Base-by-base conservation (phyloP, 2,888 invertebrate genomes). In the Sphinx pinastri region DNA sequence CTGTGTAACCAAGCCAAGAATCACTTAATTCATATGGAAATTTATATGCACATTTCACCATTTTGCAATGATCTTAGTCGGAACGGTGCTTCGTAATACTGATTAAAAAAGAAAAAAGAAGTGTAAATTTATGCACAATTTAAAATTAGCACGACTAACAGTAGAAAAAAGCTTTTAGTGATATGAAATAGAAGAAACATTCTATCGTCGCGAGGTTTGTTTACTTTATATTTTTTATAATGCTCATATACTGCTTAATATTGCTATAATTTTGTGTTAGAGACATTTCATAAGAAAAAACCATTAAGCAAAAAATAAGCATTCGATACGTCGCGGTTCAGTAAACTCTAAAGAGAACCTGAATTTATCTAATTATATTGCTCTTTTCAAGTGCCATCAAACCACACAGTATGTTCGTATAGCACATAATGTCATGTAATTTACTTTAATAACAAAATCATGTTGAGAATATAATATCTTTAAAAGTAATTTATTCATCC, bases 131-230 rank as follows among this genome's bases (percentile, higher is more conserved):
- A 72, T 71, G 75, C 75, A 77, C 78, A 80, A 77, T 19, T 59
- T 31, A 38, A 69, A 59, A 54, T 14, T 74, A 76, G 80, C 83
- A 82, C 77, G 74, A 87, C 87, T 87, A 87, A 87, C 86, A 81
- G 68, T 79, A 81, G 79, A 76, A 73, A 67, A 75, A 63, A 76
- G 71, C 80, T 79, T 80, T 76, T 74, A 72, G 81, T 84, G 84
- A 76, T 47, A 63, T 25, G 38, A 71, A 71, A 74, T 77, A 74
- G 75, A 77, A 76, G 77, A 80, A 73, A 69, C 76, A 76, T 71
- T 79, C 78, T 85, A 88, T 89, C 88, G 60, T 54, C 54, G 19
- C 89, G 90, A 92, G 90, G 92, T 92, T 91, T 86, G 88, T 84
- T 83, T 77, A 83, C 86, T 77, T 85, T 82, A 79, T 77, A 78